phyloP scores from a whole-genome alignment of 1,140 invertebrate species.

The Zophobas morio region DNA sequence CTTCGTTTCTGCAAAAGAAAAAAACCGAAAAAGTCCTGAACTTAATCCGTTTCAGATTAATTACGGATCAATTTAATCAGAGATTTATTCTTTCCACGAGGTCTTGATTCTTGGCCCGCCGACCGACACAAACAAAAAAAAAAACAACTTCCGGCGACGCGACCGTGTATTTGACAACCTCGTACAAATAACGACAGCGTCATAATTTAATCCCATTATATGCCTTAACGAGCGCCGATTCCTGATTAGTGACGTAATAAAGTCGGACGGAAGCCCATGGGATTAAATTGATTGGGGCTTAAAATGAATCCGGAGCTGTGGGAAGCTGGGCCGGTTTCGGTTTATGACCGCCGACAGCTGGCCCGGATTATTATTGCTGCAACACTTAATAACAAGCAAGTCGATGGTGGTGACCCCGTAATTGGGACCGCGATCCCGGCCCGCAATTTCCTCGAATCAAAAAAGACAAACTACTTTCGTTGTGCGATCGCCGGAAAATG shows the following conservation, averaged over 20 bases:
- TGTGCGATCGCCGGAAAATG: too few relatives aligned
- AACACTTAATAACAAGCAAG: constrained; percentile 22
- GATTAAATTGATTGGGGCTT: constrained; percentile 34
- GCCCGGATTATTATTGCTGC: constrained; percentile 28
- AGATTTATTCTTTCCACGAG: constrained; percentile 21
- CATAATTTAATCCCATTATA: constrained; percentile 15
- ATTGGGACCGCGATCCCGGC: not conserved
- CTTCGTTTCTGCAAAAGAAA: constrained; percentile 1
- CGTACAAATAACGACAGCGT: constrained; percentile 4
- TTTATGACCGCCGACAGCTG: constrained; percentile 33
- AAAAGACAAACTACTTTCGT: too few relatives aligned
- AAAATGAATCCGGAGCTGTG: constrained; percentile 25
- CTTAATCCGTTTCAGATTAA: constrained; percentile 8
- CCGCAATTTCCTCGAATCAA: too few relatives aligned
- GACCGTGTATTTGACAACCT: not conserved
- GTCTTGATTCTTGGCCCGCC: too few relatives aligned
- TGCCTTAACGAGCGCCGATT: not conserved
- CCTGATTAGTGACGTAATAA: constrained; percentile 37
- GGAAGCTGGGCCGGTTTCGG: not conserved
- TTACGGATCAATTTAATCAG: constrained; percentile 20
- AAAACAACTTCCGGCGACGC: too few relatives aligned
- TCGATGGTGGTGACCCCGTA: not conserved
- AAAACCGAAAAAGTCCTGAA: not conserved
- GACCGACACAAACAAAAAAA: too few relatives aligned
- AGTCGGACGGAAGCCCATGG: constrained; percentile 5